These are phyloP conservation scores for Syngnathus rostellatus DNA, from an alignment of 2,797 vertebrate genomes.

Conservation along the genomic window DNA sequence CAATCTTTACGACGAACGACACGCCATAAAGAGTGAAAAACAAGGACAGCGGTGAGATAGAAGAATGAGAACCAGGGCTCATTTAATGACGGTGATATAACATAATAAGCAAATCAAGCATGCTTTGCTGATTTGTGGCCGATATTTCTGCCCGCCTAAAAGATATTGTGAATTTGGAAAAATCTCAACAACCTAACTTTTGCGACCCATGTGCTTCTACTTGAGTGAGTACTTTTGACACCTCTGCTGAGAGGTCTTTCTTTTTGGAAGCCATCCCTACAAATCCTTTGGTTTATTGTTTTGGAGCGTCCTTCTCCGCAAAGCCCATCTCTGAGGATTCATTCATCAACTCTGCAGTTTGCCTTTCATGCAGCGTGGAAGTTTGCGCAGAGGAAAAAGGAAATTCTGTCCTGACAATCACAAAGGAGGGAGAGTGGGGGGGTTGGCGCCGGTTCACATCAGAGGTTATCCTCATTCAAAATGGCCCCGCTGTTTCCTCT, in stretches of 20 bases:
- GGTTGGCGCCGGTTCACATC: constrained; percentile 3
- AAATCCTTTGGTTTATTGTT: constrained; percentile 36
- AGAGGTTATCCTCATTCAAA: constrained; percentile 51
- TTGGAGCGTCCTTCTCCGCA: constrained; percentile 18
- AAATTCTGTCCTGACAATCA: constrained; percentile 43
- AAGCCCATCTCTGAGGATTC: constrained; percentile 22
- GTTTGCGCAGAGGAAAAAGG: constrained; percentile 18
- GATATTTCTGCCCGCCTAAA: too few relatives aligned
- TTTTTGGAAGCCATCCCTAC: constrained; percentile 23
- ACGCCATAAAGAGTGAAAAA: too few relatives aligned
- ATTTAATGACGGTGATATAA: background rate
- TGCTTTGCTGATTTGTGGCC: too few relatives aligned
- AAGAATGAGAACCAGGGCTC: background rate
- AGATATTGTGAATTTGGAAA: too few relatives aligned
- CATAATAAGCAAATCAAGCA: background rate
- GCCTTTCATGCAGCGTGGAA: constrained; percentile 40
- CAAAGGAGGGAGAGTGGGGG: constrained; percentile 24
- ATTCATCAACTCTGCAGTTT: constrained; percentile 29
- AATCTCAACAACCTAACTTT: too few relatives aligned
- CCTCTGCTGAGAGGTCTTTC: background rate
- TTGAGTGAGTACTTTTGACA: background rate
- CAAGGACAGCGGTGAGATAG: background rate
- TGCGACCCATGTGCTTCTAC: background rate
- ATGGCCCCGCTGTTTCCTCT: constrained; percentile 57
- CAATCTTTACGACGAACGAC: too few relatives aligned